Evolutionary conservation across 2,888 invertebrate genomes (phyloP), one percentile per base, ranked within the genome.

Genomic region (Chymomyza caudatula): DNA sequence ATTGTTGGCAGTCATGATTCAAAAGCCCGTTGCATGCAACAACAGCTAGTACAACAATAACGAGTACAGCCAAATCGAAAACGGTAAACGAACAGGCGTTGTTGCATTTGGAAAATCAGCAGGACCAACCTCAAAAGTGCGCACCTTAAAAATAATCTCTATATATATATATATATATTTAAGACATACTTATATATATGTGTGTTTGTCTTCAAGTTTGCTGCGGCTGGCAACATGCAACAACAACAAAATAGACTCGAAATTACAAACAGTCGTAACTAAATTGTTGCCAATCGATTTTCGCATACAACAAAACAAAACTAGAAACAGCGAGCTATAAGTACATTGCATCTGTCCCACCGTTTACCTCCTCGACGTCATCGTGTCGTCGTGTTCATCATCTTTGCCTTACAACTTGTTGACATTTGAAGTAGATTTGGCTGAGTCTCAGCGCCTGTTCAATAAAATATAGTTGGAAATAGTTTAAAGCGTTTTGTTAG

Each of bases 81-180:
- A 84, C 84, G 79, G 85, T 84, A 84, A 86, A 84, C 86, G 69
- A 51, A 86, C 84, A 85, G 81, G 85, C 86, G 82, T 84, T 37
- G 29, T 37, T 86, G 81, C 84, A 77, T 80, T 84, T 76, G 84
- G 84, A 86, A 84, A 86, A 78, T 76, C 84, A 80, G 84, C 76
- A 84, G 86, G 86, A 84, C 84, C 86, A 82, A 82, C 82, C 82
- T 86, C 86, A 81, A 86, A 82, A 82, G 86, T 86, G 82, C 82
- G 85, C 82, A 82, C 82, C 82, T 82, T 81, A 86, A 82, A 86
- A 85, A 81, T 85, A 85, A 81, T 80, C 80, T 85, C 70, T 73
- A 85, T 77, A 83, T 77, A 76, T 77, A 71, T 83, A 77, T 78
- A 77, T 85, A 51, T 51, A 51, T 51, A 51, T n/a, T 8, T 4